Percentiles rank a stretch among this genome's conserved stretches.
phyloP scores from a whole-genome alignment of 2,797 vertebrate genomes.

The Pelochelys cantorii region DNA sequence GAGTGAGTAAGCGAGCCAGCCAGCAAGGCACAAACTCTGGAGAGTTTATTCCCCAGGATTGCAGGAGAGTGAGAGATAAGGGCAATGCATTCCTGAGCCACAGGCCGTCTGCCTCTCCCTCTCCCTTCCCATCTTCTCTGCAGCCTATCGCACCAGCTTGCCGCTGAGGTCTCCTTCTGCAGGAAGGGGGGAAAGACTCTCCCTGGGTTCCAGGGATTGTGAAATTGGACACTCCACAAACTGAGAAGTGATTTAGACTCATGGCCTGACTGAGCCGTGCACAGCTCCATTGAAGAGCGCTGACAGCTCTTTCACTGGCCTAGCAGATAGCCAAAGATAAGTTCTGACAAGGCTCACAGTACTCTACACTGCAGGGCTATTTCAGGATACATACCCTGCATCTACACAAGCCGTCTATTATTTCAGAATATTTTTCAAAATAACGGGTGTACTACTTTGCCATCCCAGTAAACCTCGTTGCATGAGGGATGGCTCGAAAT shows the following conservation, averaged over 20 bases:
- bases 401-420: no score
- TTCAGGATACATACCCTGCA: no score
- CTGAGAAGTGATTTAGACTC: neutral
- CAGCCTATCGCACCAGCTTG: constrained; percentile 62
- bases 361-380: no score
- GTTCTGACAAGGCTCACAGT: neutral
- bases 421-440: no score
- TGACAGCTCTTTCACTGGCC: neutral
- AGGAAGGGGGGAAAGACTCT: neutral
- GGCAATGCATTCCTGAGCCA: constrained; percentile 71
- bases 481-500: no score
- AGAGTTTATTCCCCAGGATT: constrained; percentile 63
- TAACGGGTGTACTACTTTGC: no score
- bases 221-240: neutral
- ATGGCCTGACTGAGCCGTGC: neutral
- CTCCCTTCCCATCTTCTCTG: constrained; percentile 65
- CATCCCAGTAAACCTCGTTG: no score
- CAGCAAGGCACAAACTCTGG: constrained; percentile 62
- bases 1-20: constrained; percentile 39
- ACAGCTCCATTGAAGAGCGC: neutral
- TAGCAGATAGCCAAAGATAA: neutral
- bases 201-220: neutral
- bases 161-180: neutral
- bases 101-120: constrained; percentile 66
- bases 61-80: constrained; percentile 71